phyloP scores from a whole-genome alignment of 2,888 invertebrate species.

The Ormyrus nitidulus region DNA sequence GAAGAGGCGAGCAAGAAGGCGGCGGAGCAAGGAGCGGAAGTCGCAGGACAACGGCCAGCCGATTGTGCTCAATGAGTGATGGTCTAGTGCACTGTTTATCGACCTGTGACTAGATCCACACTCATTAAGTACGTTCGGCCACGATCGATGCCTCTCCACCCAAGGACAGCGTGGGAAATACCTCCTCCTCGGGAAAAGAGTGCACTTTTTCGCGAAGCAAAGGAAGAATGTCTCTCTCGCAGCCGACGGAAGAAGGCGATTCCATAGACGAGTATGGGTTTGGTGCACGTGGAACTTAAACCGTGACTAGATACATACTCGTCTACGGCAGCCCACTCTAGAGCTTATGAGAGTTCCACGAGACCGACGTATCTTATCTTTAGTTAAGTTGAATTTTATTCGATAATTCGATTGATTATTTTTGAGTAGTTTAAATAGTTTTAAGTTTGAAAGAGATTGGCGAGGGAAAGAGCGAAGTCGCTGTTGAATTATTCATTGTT shows the following conservation, averaged over 20 bases:
- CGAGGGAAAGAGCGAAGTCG: not conserved
- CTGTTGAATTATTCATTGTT: not conserved
- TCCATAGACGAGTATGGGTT: slow-evolving; percentile 89
- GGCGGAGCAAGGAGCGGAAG: slow-evolving; percentile 28
- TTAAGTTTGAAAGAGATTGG: not conserved
- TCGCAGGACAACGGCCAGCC: slow-evolving; percentile 46
- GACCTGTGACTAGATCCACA: slow-evolving; percentile 91
- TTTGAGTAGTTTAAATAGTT: too few relatives aligned
- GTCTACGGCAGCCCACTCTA: slow-evolving; percentile 81
- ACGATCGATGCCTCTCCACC: slow-evolving; percentile 43
- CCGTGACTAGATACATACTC: slow-evolving; percentile 93
- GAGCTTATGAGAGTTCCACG: slow-evolving; percentile 36
- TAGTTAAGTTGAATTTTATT: not conserved
- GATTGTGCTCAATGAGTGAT: slow-evolving; percentile 82
- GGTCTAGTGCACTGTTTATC: slow-evolving; percentile 82
- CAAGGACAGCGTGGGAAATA: not conserved
- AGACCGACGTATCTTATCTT: not conserved
- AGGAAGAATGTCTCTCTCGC: not conserved
- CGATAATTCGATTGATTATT: too few relatives aligned
- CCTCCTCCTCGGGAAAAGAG: not conserved
- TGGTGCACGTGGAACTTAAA: slow-evolving; percentile 81
- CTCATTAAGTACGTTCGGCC: slow-evolving; percentile 83
- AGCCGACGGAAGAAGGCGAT: slow-evolving; percentile 77
- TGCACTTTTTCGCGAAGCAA: not conserved
- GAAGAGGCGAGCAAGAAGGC: not conserved